Conservation (phyloP, 30 jellyfish, hydroid and myxozoan species). For the Haliclystus octoradiatus region DNA sequence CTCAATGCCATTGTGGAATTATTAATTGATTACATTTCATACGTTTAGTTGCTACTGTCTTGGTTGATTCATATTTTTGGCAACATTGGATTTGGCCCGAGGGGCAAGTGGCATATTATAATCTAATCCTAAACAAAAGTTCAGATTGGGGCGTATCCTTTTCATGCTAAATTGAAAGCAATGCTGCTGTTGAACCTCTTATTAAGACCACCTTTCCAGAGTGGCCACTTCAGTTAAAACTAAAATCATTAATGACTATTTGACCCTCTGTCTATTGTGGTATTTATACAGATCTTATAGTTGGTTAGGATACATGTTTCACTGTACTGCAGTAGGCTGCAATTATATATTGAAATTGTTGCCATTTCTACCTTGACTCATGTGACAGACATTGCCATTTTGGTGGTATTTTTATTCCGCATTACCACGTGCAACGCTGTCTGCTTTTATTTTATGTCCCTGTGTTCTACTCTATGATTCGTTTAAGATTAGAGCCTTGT, state of each 20-base stretch:
- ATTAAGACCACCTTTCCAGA: too few species aligned
- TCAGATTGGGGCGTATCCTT: constrained; percentile 97
- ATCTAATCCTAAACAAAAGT: constrained; percentile 67
- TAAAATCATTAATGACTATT: too few species aligned
- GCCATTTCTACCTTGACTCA: not conserved
- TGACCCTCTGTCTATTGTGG: too few species aligned
- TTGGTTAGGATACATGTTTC: too few species aligned
- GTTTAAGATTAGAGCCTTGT: constrained; percentile 16
- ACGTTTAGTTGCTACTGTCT: constrained; percentile 38
- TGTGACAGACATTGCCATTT: constrained; percentile 61
- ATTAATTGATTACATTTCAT: too few species aligned
- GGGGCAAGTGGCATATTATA: constrained; percentile 68
- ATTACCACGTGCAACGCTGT: constrained; percentile 52
- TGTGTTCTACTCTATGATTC: constrained; percentile 5
- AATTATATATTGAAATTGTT: too few species aligned
- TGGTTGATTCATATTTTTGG: constrained; percentile 75
- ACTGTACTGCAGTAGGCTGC: too few species aligned
- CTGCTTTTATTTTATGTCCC: constrained; percentile 43
- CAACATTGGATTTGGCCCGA: constrained; percentile 78
- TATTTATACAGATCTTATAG: too few species aligned
- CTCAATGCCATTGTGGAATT: too few species aligned
- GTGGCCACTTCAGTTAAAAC: too few species aligned
- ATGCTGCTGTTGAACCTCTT: too few species aligned
- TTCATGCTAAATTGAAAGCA: not conserved
- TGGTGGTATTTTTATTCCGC: constrained; percentile 90